These are phyloP conservation scores for Thaumetopoea pityocampa DNA, from an alignment of 1,140 invertebrate genomes.

Conservation along the genomic window DNA sequence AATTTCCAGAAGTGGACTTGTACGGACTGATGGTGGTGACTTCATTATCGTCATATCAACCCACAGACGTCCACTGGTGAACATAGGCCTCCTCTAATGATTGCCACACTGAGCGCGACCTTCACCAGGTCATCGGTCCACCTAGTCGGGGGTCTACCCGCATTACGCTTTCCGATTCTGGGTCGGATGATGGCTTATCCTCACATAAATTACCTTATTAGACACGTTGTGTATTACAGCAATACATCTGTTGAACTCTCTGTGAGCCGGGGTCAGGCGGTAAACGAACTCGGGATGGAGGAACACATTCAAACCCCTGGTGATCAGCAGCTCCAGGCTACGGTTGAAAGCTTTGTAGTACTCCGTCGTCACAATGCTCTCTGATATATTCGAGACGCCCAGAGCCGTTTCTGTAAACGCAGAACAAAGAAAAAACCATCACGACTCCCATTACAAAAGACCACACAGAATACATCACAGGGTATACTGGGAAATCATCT, in stretches of 20 bases:
- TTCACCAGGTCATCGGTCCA: too few species aligned
- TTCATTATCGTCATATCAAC: too few species aligned
- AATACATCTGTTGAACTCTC: conserved; percentile 25
- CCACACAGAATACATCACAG: too few species aligned
- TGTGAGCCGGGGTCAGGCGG: conserved; percentile 27
- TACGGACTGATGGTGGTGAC: too few species aligned
- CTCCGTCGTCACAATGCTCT: conserved; percentile 29
- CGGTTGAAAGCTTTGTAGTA: conserved; percentile 45
- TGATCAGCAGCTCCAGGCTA: conserved; percentile 29
- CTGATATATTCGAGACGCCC: conserved; percentile 30
- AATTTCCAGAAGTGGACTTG: too few species aligned
- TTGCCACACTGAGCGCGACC: too few species aligned
- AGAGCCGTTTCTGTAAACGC: conserved; percentile 44
- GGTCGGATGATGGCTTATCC: conserved; percentile 5
- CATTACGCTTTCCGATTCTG: neutral
- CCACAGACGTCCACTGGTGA: too few species aligned
- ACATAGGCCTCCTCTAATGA: too few species aligned
- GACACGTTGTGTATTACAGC: conserved; percentile 37
- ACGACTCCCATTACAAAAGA: too few species aligned
- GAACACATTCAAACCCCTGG: conserved; percentile 34
- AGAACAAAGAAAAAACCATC: too few species aligned
- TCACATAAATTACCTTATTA: conserved; percentile 36
- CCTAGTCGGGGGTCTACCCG: neutral
- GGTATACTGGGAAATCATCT: too few species aligned
- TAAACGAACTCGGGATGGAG: conserved; percentile 38